These are phyloP conservation scores for Syngnathus floridae DNA, from an alignment of 2,113 vertebrate genomes.

Conservation along the genomic window DNA sequence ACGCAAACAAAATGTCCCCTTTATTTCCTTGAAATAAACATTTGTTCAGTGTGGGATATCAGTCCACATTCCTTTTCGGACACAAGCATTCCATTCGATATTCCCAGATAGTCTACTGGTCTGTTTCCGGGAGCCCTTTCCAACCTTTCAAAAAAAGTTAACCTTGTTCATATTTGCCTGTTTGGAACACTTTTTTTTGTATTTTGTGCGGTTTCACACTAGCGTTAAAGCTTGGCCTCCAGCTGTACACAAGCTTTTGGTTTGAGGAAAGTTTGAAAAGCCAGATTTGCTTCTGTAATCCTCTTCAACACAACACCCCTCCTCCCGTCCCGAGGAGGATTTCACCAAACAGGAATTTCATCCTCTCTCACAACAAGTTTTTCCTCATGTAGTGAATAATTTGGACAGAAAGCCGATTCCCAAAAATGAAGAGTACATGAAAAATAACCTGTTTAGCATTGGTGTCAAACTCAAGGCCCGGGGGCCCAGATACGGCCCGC, in stretches of 20 bases:
- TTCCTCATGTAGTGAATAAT: not conserved
- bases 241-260: conserved; percentile 34
- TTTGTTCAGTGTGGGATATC: conserved; percentile 48
- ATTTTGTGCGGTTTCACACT: not conserved
- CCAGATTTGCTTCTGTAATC: conserved; percentile 60
- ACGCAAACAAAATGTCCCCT: conserved; percentile 11
- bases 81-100: conserved; percentile 31
- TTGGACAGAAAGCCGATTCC: conserved; percentile 10
- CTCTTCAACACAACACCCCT: conserved; percentile 29
- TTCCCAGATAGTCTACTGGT: conserved; percentile 31
- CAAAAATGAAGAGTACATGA: not conserved
- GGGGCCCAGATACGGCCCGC: no score
- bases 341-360: not conserved
- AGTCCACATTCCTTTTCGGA: conserved; percentile 40
- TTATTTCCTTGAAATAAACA: conserved; percentile 43
- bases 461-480: no score
- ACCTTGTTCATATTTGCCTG: not conserved
- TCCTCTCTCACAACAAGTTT: not conserved
- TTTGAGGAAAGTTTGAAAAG: conserved; percentile 49
- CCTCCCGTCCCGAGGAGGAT: not conserved
- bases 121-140: not conserved
- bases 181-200: not conserved
- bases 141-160: not conserved
- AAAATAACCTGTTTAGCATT: no score
- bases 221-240: conserved; percentile 8